phyloP scores from a whole-genome alignment of 2,797 vertebrate genomes.

The Malurus leucopterus region DNA sequence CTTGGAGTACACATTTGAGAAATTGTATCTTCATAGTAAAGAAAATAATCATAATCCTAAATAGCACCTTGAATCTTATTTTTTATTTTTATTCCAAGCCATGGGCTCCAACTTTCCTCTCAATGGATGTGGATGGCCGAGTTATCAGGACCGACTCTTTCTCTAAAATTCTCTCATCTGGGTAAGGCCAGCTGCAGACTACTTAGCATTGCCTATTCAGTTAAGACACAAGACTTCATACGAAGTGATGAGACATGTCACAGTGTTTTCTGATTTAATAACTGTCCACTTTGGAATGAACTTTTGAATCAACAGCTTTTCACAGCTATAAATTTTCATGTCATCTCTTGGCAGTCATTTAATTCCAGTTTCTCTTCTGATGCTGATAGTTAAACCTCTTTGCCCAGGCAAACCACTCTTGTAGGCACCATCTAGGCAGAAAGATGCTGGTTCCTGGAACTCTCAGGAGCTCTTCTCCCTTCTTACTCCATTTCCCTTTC shows the following conservation, averaged over 20 bases:
- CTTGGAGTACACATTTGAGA: not conserved
- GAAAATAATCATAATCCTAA: not conserved
- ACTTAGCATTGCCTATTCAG: not conserved
- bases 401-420: not conserved
- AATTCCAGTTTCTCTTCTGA: not conserved
- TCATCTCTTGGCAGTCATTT: not conserved
- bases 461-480: not conserved
- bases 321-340: not conserved
- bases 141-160: constrained; percentile 89
- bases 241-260: not conserved
- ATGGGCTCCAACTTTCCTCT: constrained; percentile 86
- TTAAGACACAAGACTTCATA: not conserved
- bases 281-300: not conserved
- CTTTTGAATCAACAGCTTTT: not conserved
- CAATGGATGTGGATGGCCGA: constrained; percentile 87
- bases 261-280: not conserved
- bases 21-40: not conserved
- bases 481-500: not conserved
- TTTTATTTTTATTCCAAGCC: constrained; percentile 71
- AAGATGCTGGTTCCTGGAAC: not conserved
- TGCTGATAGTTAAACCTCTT: not conserved
- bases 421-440: not conserved
- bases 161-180: constrained; percentile 90
- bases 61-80: not conserved
- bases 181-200: constrained; percentile 71